phyloP scores from a whole-genome alignment of 2,113 vertebrate species.

The Macquaria ambigua region DNA sequence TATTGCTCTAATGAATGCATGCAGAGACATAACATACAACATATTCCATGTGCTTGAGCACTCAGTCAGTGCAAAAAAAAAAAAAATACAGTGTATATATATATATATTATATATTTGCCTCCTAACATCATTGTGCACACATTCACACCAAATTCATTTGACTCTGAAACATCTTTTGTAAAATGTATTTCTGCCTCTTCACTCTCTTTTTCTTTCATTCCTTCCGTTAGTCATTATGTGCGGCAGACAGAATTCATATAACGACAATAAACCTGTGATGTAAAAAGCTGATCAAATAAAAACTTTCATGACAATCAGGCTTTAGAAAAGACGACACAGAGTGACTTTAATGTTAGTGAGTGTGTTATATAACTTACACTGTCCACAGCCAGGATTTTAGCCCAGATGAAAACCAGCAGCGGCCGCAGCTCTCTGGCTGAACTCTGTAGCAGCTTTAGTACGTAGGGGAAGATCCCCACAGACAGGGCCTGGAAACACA shows the following conservation, averaged over 20 bases:
- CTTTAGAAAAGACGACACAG: background rate
- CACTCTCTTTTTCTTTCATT: background rate
- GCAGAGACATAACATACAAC: background rate
- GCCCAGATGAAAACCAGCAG: constrained; percentile 99
- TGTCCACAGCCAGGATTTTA: constrained; percentile 98
- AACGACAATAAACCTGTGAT: background rate
- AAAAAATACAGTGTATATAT: background rate
- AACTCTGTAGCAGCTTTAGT: constrained; percentile 97
- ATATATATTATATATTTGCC: background rate
- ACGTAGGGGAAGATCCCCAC: constrained; percentile 99
- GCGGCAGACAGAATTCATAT: background rate
- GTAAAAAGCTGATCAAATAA: background rate
- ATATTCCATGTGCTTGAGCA: background rate
- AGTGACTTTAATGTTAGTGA: background rate
- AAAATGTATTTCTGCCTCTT: too few species aligned
- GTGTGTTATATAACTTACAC: constrained; percentile 86
- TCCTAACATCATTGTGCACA: background rate
- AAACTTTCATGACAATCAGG: background rate
- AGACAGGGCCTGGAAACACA: constrained; percentile 89
- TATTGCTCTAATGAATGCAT: background rate
- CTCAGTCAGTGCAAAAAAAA: background rate
- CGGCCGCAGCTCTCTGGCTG: constrained; percentile 94
- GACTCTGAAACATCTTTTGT: background rate
- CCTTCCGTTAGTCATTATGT: background rate
- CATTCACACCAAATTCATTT: background rate